phyloP scores from a whole-genome alignment of 1,140 invertebrate genomes.

The Drosophila chauvacae region DNA sequence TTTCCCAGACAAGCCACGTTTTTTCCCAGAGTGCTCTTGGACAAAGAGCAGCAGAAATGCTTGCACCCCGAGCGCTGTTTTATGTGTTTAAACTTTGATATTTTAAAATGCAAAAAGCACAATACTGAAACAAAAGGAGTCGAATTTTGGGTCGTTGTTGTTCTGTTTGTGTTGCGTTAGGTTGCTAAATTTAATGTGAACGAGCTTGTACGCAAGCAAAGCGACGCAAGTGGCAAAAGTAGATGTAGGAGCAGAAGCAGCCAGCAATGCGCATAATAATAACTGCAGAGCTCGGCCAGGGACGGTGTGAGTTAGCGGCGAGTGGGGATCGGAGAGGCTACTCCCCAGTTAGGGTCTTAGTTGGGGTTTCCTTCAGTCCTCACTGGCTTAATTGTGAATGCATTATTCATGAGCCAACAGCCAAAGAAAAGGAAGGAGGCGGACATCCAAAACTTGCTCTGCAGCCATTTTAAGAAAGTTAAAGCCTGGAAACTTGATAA shows the following conservation, averaged over 20 bases:
- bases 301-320: background rate
- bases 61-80: constrained; percentile 39
- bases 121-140: constrained; percentile 41
- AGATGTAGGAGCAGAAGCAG: background rate
- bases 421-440: constrained; percentile 25
- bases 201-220: constrained; percentile 61
- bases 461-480: constrained; percentile 21
- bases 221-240: constrained; percentile 47
- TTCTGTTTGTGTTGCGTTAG: constrained; percentile 51
- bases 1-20: too few relatives aligned
- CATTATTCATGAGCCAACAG: constrained; percentile 74
- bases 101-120: constrained; percentile 60
- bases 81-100: constrained; percentile 75
- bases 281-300: constrained; percentile 48
- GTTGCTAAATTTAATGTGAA: constrained; percentile 72
- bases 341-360: constrained; percentile 40
- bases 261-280: constrained; percentile 63
- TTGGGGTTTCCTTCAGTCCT: constrained; percentile 45
- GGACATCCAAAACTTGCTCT: constrained; percentile 36
- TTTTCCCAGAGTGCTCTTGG: background rate
- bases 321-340: constrained; percentile 6
- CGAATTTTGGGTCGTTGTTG: constrained; percentile 32
- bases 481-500: background rate
- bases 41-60: constrained; percentile 3
- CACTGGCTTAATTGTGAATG: constrained; percentile 78